Base-by-base conservation (phyloP, 2,113 vertebrate genomes). In the Galeopterus variegatus region DNA sequence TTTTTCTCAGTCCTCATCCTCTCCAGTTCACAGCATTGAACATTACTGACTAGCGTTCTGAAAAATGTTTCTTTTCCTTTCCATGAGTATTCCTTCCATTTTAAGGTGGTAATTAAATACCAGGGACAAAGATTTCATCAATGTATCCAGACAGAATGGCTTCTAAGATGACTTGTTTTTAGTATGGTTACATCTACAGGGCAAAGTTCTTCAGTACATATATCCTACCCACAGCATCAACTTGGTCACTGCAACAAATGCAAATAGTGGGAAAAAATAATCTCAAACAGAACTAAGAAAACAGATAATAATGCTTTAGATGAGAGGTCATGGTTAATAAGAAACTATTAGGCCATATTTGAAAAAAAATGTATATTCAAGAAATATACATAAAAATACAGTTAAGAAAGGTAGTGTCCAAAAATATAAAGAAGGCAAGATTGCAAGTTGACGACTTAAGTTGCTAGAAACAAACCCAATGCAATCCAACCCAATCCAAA, bases 61-160 rank as follows among this genome's bases (percentile, higher is more conserved):
- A 93, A 95, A 93, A 82, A 75, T 45, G 54, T 65, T 87, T 84
- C 18, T 84, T 60, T 85, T 56, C 64, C 60, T 54, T 86, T 97
- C 75, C 6, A 5, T 5, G 48, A 67, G 23, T 33, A 93, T 82
- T 90, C 73, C 58, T 94, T 75, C 60, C 50, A n/a, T n/a, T 75
- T 75, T 80, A 88, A 72, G 54, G 24, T 79, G 45, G 3, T 23
- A 93, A 81, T 72, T 94, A 86, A 95, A 69, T 83, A 88, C 8
- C 1, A 50, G 21, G 48, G 19, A 87, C 69, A 90, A 75, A 94
- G n/a, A 93, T 58, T 69, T 87, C 41, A 81, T 65, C 60, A 60
- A 67, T 28, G 18, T 41, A 67, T 54, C 11, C 14, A 48, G 58
- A 93, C 11, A 60, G 58, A 93, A 88, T 6, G 26, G 65, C 26